phyloP scores from a whole-genome alignment of 2,113 vertebrate genomes.

The Nipponia nippon region DNA sequence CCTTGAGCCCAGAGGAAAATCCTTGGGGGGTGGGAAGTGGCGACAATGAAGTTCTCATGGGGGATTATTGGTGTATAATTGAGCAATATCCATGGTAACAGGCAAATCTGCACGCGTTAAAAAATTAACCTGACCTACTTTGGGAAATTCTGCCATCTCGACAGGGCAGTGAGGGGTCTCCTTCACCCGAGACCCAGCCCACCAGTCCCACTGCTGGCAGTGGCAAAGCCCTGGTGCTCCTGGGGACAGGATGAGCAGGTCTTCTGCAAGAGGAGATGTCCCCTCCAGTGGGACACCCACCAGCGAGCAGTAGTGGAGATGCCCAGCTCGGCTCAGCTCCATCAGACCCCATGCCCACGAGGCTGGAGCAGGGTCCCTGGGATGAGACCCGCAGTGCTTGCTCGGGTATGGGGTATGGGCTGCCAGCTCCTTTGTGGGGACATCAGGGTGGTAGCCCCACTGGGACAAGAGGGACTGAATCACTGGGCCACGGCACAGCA shows the following conservation, averaged over 20 bases:
- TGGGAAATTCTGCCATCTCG: not conserved
- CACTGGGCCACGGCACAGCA: fast-evolving
- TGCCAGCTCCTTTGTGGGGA: not conserved
- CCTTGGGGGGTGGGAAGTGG: not conserved
- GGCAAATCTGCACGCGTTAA: slow-evolving; percentile 37
- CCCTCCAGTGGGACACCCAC: not conserved
- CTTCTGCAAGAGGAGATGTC: not conserved
- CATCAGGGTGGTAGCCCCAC: fast-evolving
- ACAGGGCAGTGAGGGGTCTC: not conserved
- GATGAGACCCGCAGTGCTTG: not conserved
- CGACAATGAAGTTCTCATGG: slow-evolving; percentile 18
- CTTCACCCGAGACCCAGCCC: fast-evolving
- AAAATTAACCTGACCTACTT: slow-evolving; percentile 69
- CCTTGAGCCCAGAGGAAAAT: not conserved
- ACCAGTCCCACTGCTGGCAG: not conserved
- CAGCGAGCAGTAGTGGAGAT: fast-evolving
- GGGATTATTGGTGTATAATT: slow-evolving; percentile 64
- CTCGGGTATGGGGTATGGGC: fast-evolving
- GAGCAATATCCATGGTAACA: slow-evolving; percentile 69
- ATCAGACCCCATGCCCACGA: fast-evolving
- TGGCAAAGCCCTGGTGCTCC: not conserved
- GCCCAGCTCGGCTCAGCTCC: not conserved
- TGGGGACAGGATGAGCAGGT: not conserved
- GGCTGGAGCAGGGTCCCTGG: not conserved
- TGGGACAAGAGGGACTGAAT: fast-evolving